phyloP scores from a whole-genome alignment of 2,888 invertebrate species.

The Andrena bucephala region DNA sequence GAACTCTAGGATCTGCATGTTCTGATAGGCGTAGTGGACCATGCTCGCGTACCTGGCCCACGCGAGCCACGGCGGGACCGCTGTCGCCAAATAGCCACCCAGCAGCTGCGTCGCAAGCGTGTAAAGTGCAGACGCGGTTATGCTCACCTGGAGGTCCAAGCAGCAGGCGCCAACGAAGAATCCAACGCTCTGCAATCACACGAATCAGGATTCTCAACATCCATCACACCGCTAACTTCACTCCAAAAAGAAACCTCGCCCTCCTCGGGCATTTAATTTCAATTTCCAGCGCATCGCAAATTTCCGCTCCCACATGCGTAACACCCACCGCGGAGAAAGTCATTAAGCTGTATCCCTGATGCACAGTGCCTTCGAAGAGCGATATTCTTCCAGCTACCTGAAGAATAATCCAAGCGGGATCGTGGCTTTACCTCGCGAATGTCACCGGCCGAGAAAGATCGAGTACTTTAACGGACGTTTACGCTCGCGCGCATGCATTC shows the following conservation, averaged over 20 bases:
- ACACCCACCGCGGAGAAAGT: no score
- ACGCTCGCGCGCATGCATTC: background rate
- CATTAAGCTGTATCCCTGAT: no score
- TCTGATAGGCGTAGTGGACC: slow-evolving; percentile 93
- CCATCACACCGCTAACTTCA: background rate
- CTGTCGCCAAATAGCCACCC: slow-evolving; percentile 90
- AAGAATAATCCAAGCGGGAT: no score
- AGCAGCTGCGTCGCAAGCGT: slow-evolving; percentile 92
- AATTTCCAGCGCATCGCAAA: no score
- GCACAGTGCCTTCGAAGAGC: no score
- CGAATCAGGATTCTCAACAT: background rate
- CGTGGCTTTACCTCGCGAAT: no score
- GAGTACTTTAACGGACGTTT: background rate
- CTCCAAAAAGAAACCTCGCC: no score
- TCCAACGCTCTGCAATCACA: slow-evolving; percentile 88
- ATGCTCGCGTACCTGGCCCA: slow-evolving; percentile 92
- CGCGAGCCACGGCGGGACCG: slow-evolving; percentile 90
- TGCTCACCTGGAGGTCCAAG: slow-evolving; percentile 91
- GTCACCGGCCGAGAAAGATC: no score
- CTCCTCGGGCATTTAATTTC: no score
- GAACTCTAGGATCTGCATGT: slow-evolving; percentile 93
- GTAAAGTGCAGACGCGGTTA: slow-evolving; percentile 91
- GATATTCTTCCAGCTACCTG: no score
- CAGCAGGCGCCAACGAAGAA: slow-evolving; percentile 92
- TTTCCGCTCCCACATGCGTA: no score